Percentiles rank a stretch among this genome's conserved stretches.
Conservation (phyloP, 2,113 vertebrate species). For the Tinamus guttatus region DNA sequence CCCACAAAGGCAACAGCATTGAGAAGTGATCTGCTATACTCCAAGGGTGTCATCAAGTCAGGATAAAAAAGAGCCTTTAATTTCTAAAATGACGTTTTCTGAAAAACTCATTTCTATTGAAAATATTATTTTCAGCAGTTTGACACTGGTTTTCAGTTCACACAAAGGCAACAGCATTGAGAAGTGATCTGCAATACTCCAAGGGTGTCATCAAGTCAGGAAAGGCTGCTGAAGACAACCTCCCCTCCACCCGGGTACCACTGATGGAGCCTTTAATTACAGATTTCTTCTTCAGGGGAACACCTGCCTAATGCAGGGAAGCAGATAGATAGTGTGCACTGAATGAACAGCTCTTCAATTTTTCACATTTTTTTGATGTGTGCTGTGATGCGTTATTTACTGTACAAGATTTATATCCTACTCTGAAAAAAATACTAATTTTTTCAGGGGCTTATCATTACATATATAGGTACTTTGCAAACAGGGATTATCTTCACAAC, state of each 20-base stretch:
- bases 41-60: neutral
- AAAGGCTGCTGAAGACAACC: slow-evolving; percentile 4
- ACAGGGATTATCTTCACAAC: neutral
- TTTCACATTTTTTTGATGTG: neutral
- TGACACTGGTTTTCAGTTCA: neutral
- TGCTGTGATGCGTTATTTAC: slow-evolving; percentile 25
- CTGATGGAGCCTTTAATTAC: slow-evolving; percentile 37
- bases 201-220: neutral
- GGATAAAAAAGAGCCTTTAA: neutral
- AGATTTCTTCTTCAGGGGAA: slow-evolving; percentile 47
- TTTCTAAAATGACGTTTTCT: neutral
- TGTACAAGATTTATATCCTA: neutral
- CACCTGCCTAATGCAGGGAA: slow-evolving; percentile 6
- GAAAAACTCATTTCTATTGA: neutral
- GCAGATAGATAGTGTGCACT: neutral
- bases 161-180: neutral
- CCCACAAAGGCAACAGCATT: neutral
- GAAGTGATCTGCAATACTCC: slow-evolving; percentile 4
- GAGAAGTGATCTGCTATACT: neutral
- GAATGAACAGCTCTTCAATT: slow-evolving; percentile 27
- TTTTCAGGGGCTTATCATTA: neutral
- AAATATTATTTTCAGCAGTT: slow-evolving; percentile 24
- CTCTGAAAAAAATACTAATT: neutral
- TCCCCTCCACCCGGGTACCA: slow-evolving; percentile 21
- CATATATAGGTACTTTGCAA: neutral